Evolutionary conservation across 2,888 invertebrate genomes (phyloP), one percentile per base, ranked within the genome.

Genomic region (Bibio marci): DNA sequence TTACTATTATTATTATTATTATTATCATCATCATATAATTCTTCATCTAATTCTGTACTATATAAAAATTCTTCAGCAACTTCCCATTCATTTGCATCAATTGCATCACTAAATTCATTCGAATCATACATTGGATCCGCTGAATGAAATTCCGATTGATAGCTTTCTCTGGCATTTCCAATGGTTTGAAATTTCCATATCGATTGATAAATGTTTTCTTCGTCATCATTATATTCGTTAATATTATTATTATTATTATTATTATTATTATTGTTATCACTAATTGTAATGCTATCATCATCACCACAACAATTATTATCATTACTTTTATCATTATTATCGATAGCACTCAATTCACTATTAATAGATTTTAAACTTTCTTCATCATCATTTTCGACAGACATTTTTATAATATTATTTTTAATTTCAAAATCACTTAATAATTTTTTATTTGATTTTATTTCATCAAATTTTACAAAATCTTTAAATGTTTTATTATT

Each of bases 131-230:
- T 4, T 22, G 22, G 22, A 22, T 22, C 22, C 4, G 35, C 13
- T 17, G 27, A 10, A 27, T 33, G 26, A 26, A 19, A 28, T 31
- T 46, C 47, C 33, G 43, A 43, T 27, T 37, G 36, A 41, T 48
- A 54, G 30, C 48, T 49, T n/a, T 57, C 56, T 6, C 46, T 46
- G 28, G 50, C 52, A 41, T 51, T 51, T 31, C 55, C 59, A 38
- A 56, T 46, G 0, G 61, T 61, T 43, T 56, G 53, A 43, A 57
- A 62, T 44, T 60, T 58, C 62, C 62, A 62, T 42, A 62, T 62
- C 30, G 58, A 56, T 31, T 62, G 62, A 43, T 62, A 62, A 40
- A 62, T 62, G 8, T 56, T 52, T 26, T 62, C 62, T 36, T 58
- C 56, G 6, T 49, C 34, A 34, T 22, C 32, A 32, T 12, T 32